Conservation (phyloP, 1,140 invertebrate genomes). For the Brachionus asplanchnoidis region DNA sequence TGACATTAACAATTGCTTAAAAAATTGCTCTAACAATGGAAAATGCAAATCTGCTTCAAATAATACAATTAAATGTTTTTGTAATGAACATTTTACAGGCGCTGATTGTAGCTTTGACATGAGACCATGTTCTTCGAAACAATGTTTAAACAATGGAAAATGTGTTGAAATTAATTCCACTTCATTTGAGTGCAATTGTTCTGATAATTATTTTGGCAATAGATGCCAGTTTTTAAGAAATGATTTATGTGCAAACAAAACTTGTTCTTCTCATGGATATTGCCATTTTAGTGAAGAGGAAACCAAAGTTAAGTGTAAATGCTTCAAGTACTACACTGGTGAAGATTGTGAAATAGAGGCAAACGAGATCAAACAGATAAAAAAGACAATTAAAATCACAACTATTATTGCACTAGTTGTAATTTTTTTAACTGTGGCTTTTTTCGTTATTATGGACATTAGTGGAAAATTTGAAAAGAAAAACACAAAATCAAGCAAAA, state of each 20-base stretch:
- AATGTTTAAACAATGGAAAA: background rate
- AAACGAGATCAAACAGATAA: background rate
- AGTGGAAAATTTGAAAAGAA: background rate
- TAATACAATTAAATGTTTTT: background rate
- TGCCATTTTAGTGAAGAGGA: background rate
- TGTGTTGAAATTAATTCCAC: background rate
- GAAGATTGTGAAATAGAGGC: background rate
- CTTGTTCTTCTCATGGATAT: background rate
- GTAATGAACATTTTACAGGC: background rate
- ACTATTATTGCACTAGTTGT: slow-evolving; percentile 9
- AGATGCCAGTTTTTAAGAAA: background rate
- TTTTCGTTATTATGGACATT: background rate
- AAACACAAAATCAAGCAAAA: background rate
- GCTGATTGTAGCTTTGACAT: background rate
- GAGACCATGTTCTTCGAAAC: background rate
- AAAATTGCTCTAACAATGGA: slow-evolving; percentile 1
- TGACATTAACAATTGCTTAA: background rate
- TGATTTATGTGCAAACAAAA: background rate
- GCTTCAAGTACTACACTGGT: background rate
- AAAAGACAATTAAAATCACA: background rate
- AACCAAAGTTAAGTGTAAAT: background rate
- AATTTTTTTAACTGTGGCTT: background rate
- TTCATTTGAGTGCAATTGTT: background rate
- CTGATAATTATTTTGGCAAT: background rate
- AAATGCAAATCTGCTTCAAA: background rate